Percentiles rank a stretch among this genome's conserved stretches.
These are phyloP conservation scores for Apaloderma vittatum DNA, from an alignment of 2,113 vertebrate genomes.

Conservation along the genomic window DNA sequence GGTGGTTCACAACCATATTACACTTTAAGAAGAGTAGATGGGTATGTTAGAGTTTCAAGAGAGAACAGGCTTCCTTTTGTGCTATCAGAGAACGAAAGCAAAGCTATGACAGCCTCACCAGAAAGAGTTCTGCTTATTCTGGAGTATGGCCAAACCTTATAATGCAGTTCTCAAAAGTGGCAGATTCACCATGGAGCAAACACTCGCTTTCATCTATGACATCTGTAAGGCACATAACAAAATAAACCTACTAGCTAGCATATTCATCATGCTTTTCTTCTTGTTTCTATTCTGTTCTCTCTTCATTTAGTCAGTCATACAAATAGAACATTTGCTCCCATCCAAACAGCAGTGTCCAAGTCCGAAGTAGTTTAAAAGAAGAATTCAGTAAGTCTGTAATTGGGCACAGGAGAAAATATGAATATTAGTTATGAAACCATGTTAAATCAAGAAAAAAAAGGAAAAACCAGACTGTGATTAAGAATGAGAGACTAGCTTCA, in stretches of 20 bases:
- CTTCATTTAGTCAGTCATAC: background rate
- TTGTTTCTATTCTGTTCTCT: background rate
- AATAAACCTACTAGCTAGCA: background rate
- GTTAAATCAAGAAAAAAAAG: background rate
- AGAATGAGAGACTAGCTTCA: background rate
- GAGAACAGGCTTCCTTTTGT: background rate
- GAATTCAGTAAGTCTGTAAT: background rate
- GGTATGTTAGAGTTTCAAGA: background rate
- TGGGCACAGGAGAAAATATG: background rate
- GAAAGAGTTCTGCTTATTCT: background rate
- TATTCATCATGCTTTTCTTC: background rate
- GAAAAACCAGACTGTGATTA: background rate
- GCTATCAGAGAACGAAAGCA: background rate
- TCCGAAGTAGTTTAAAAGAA: background rate
- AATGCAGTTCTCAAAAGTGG: background rate
- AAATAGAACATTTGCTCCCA: background rate
- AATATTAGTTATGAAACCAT: background rate
- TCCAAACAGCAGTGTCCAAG: background rate
- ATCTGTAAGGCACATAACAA: background rate
- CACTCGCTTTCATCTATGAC: background rate
- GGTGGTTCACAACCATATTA: fast-evolving
- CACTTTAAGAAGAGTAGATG: background rate
- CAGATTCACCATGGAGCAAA: background rate
- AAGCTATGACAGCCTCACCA: background rate
- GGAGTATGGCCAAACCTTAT: background rate